Percentiles rank a stretch among this genome's conserved stretches.
phyloP scores from a whole-genome alignment of 2,888 invertebrate genomes.

The Polyommatus icarus region DNA sequence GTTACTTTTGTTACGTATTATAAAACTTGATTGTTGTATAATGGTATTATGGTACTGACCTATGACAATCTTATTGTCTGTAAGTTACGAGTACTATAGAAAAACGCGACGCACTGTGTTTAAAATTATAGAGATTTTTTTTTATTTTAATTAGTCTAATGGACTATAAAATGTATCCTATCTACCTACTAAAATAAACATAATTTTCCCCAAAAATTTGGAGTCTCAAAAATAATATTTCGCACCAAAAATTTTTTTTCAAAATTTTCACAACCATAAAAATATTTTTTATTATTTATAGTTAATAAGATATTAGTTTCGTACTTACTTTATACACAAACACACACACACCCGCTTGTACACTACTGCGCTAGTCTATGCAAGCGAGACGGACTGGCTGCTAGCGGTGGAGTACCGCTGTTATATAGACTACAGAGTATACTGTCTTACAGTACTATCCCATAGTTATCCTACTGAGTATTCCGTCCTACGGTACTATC shows the following conservation, averaged over 20 bases:
- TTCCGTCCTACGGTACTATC: too few relatives aligned
- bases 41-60: too few relatives aligned
- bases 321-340: not conserved
- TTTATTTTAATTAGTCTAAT: too few relatives aligned
- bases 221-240: not conserved
- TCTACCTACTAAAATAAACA: not conserved
- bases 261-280: not conserved
- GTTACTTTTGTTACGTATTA: too few relatives aligned
- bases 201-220: not conserved
- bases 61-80: too few relatives aligned
- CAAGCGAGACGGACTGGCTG: not conserved
- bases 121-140: too few relatives aligned
- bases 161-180: not conserved
- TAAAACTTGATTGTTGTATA: too few relatives aligned
- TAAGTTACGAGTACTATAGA: too few relatives aligned
- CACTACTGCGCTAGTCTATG: slow-evolving; percentile 27
- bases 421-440: not conserved
- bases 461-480: too few relatives aligned
- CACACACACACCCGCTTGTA: slow-evolving; percentile 18
- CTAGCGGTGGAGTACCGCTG: not conserved
- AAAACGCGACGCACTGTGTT: too few relatives aligned
- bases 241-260: not conserved
- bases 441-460: not conserved
- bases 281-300: not conserved
- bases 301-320: not conserved